A percentile compares a stretch with the other conserved stretches of the same genome.
Evolutionary conservation across 2,797 vertebrate genomes (phyloP).

Genomic region (Gallinago solitaria): DNA sequence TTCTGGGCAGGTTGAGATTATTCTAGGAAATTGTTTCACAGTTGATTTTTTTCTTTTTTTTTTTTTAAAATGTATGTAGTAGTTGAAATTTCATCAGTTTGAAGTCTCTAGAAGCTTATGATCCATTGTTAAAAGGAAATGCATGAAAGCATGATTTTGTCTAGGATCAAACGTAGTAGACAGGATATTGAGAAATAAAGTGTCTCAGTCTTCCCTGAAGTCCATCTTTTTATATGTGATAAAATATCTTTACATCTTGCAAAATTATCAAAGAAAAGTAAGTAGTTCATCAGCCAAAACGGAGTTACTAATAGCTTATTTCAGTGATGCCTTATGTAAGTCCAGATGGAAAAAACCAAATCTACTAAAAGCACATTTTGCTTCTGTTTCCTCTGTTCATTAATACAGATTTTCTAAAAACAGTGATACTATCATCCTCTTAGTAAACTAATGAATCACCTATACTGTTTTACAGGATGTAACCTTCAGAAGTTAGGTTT

Average conservation of each 20-base stretch:
- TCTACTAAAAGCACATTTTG: neutral
- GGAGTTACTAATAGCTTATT: neutral
- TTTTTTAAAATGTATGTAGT: neutral
- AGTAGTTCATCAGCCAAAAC: neutral
- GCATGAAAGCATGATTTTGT: neutral
- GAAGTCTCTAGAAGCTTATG: neutral
- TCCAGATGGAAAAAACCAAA: neutral
- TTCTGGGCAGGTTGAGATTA: neutral
- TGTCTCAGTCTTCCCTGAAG: neutral
- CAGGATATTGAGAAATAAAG: neutral
- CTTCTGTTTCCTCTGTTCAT: neutral
- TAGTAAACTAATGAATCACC: neutral
- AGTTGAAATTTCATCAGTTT: neutral
- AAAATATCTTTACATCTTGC: neutral
- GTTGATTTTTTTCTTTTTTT: neutral
- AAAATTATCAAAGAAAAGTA: neutral
- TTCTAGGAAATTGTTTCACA: neutral
- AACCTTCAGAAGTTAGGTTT: neutral
- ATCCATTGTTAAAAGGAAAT: neutral
- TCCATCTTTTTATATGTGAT: neutral
- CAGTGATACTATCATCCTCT: neutral
- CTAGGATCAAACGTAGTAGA: neutral
- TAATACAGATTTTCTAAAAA: neutral
- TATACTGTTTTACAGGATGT: neutral
- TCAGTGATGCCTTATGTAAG: neutral